phyloP scores from a whole-genome alignment of 1,140 invertebrate genomes.

The Drosophila nikananu region DNA sequence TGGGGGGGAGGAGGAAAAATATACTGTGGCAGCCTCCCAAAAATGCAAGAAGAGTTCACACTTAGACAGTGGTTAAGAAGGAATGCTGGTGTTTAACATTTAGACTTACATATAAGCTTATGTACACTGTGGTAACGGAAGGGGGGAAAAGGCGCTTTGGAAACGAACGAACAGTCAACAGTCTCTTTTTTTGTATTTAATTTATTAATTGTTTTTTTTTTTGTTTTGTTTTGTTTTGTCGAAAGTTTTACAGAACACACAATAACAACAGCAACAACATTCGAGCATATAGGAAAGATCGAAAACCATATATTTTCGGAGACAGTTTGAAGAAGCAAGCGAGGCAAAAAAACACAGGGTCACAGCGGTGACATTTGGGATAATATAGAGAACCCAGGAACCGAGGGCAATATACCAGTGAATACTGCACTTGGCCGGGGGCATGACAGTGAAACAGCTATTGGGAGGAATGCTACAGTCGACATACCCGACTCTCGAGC shows the following conservation, averaged over 20 bases:
- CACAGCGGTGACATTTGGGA: slow-evolving; percentile 15
- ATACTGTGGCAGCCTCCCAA: neutral
- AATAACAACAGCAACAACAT: slow-evolving; percentile 44
- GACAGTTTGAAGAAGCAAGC: slow-evolving; percentile 38
- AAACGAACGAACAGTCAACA: slow-evolving; percentile 24
- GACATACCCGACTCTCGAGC: neutral
- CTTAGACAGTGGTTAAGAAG: slow-evolving; percentile 44
- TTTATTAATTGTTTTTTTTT: neutral
- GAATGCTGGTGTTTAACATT: slow-evolving; percentile 38
- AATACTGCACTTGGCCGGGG: slow-evolving; percentile 5
- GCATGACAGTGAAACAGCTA: slow-evolving; percentile 15
- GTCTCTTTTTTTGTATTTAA: neutral
- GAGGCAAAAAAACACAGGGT: slow-evolving; percentile 12
- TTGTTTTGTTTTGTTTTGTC: neutral
- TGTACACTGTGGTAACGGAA: slow-evolving; percentile 40
- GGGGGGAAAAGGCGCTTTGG: slow-evolving; percentile 11
- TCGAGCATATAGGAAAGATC: slow-evolving; percentile 43
- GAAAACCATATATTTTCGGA: slow-evolving; percentile 36
- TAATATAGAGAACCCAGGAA: neutral
- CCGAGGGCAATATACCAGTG: slow-evolving; percentile 2
- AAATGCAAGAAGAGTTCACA: slow-evolving; percentile 1
- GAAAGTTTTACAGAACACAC: slow-evolving; percentile 37
- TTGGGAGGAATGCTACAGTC: slow-evolving; percentile 14
- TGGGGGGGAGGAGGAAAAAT: no score
- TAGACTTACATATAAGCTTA: slow-evolving; percentile 37